Evolutionary conservation across 2,113 vertebrate genomes (phyloP).

Genomic region (Solea solea): DNA sequence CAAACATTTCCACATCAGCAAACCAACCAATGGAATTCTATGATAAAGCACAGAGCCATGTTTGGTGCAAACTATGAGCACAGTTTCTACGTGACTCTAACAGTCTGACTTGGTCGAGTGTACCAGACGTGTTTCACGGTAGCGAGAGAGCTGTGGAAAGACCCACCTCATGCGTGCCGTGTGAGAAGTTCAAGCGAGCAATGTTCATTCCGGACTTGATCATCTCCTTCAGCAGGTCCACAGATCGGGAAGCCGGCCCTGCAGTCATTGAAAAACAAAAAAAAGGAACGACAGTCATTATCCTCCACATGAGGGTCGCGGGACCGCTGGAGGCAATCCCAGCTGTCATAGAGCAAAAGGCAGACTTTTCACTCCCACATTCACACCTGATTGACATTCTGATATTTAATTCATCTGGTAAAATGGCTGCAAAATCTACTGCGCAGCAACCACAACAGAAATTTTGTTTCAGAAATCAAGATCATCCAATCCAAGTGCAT

Average conservation of each 20-base stretch:
- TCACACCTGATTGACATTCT: neutral
- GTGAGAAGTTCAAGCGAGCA: conserved; percentile 97
- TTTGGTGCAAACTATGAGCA: conserved; percentile 16
- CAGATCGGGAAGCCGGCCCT: conserved; percentile 94
- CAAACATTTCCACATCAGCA: conserved; percentile 7
- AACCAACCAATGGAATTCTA: neutral
- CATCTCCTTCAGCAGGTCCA: conserved; percentile 95
- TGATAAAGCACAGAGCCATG: conserved; percentile 50
- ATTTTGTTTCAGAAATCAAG: neutral
- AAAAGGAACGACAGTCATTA: too few relatives aligned
- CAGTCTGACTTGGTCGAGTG: conserved; percentile 1
- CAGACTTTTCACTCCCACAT: too few relatives aligned
- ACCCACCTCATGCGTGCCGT: conserved; percentile 92
- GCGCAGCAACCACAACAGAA: neutral
- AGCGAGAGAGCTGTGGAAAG: neutral
- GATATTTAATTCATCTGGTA: neutral
- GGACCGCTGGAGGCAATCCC: too few relatives aligned
- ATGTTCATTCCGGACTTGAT: conserved; percentile 99
- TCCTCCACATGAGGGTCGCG: too few relatives aligned
- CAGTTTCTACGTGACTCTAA: conserved; percentile 15
- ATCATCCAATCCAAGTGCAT: neutral
- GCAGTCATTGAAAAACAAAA: conserved; percentile 4
- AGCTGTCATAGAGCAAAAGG: too few relatives aligned
- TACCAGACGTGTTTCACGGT: neutral
- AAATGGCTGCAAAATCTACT: neutral